Evolutionary conservation across 2,797 vertebrate genomes (phyloP).

Genomic region (Falco cherrug): DNA sequence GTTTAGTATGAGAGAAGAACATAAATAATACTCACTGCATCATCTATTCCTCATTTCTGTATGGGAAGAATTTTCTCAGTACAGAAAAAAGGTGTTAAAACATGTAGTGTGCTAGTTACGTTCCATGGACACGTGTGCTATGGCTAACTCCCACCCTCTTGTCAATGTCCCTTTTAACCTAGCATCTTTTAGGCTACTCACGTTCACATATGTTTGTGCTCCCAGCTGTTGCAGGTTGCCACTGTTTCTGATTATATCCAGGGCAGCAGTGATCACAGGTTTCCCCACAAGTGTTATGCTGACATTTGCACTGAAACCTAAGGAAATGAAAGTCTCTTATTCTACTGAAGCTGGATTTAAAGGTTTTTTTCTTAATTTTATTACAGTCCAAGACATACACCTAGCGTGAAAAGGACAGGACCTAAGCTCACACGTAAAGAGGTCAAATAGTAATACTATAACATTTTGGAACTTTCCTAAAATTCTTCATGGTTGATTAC

Average conservation of each 20-base stretch:
- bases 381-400: not conserved
- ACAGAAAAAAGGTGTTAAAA: not conserved
- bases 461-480: not conserved
- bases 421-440: not conserved
- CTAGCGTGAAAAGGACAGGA: not conserved
- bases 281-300: slow-evolving; percentile 92
- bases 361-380: not conserved
- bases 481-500: not conserved
- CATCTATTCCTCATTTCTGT: not conserved
- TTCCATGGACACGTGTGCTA: not conserved
- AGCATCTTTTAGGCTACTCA: slow-evolving; percentile 73
- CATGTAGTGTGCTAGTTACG: not conserved
- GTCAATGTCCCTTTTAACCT: not conserved
- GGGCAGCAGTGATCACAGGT: slow-evolving; percentile 90
- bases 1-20: not conserved
- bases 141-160: not conserved
- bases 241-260: slow-evolving; percentile 88
- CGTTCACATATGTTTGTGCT: slow-evolving; percentile 86
- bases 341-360: not conserved
- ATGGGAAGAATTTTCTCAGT: not conserved
- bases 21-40: not conserved
- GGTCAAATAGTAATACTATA: not conserved
- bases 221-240: slow-evolving; percentile 82
- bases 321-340: not conserved
- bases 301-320: slow-evolving; percentile 89